These are phyloP conservation scores for Pogonocherus hispidulus DNA, from an alignment of 2,888 invertebrate species.

Conservation along the genomic window DNA sequence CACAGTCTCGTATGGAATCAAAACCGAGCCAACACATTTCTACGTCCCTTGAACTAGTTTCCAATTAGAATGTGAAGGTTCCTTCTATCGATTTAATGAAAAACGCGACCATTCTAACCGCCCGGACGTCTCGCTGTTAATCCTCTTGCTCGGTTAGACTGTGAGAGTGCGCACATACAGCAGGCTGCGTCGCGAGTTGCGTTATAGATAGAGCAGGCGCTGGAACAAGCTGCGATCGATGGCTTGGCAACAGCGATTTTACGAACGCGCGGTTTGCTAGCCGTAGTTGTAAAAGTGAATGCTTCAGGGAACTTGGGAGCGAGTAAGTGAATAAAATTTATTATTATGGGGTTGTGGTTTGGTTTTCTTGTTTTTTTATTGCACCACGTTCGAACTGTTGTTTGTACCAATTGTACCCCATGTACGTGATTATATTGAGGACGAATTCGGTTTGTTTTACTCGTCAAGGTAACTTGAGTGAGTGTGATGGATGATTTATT, in stretches of 20 bases:
- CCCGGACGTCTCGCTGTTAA: neutral
- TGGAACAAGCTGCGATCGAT: slow-evolving; percentile 43
- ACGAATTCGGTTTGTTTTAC: neutral
- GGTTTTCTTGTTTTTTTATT: neutral
- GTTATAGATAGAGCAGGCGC: slow-evolving; percentile 46
- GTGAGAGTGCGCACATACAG: neutral
- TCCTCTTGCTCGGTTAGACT: neutral
- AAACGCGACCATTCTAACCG: slow-evolving; percentile 45
- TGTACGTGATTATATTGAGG: neutral
- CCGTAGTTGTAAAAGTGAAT: slow-evolving; percentile 52
- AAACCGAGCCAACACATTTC: slow-evolving; percentile 40
- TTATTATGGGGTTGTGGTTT: neutral
- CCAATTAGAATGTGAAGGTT: slow-evolving; percentile 52
- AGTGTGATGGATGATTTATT: neutral
- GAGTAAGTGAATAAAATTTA: slow-evolving; percentile 29
- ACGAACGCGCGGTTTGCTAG: slow-evolving; percentile 29
- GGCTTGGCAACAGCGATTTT: slow-evolving; percentile 35
- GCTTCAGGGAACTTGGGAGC: slow-evolving; percentile 34
- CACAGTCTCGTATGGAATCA: slow-evolving; percentile 45
- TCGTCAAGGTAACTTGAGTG: slow-evolving; percentile 4
- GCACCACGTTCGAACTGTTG: too few species aligned
- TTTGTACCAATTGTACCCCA: too few species aligned
- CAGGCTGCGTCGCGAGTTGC: slow-evolving; percentile 50
- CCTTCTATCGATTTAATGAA: slow-evolving; percentile 45
- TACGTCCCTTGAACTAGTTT: slow-evolving; percentile 52